Base-by-base conservation (phyloP, 2,797 vertebrate genomes). In the Sciurus vulgaris region DNA sequence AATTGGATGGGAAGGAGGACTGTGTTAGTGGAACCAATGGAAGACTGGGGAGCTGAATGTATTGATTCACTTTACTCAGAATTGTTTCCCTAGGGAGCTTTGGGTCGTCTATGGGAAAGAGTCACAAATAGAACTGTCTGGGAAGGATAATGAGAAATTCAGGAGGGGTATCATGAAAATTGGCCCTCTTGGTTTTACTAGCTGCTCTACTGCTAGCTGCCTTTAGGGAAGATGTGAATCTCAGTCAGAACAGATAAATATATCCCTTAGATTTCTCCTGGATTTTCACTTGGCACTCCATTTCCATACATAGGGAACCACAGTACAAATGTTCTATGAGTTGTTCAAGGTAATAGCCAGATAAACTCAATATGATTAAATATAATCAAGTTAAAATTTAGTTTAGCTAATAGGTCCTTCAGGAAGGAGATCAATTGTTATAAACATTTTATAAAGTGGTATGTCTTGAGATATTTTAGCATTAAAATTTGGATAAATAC, bases 341-440 rank as follows among this genome's bases (percentile, higher is more conserved):
- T 89, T 10, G 1, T 69, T 91, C 56, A 78, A 65, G 38, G 56
- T 85, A 88, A 93, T 56, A 79, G 7, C 47, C 41, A 85, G 54
- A 35, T 65, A 93, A 91, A 76, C 38, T 67, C 72, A 95, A 63
- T 82, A 38, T 26, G 24, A 89, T 88, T 92, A 93, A 61, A 70
- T 91, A 61, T 73, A 95, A 92, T 91, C 3, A 65, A 89, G 13
- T 96, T 91, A 83, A 86, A 85, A 82, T 70, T 49, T 61, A 92
- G 22, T 81, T 94, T 84, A 90, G 33, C 49, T 92, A 93, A 67
- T 82, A 86, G 65, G 7, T 89, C 24, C 24, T 94, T 93, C 61
- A 79, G 65, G 89, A 95, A 91, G 84, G 84, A 96, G 65, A 91
- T 35, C n/a, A 22, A 44, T 94, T 90, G 30, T 76, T 96, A 82